Percentiles rank a stretch among this genome's conserved stretches.
Conservation (phyloP, 2,888 invertebrate species). For the Archaeoteleia sp. region DNA sequence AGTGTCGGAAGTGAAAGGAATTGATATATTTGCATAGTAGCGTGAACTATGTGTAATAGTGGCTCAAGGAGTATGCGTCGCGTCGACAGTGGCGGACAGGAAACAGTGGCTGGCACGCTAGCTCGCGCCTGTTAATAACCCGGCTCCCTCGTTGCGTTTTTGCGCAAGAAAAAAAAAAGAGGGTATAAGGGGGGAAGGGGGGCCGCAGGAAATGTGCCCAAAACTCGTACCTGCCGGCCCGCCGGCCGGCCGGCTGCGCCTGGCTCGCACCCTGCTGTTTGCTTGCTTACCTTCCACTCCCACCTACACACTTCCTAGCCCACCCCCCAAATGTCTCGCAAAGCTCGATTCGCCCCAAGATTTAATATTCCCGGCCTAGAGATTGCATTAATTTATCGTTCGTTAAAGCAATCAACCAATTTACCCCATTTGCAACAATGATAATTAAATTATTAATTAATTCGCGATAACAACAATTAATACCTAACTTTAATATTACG, state of each 20-base stretch:
- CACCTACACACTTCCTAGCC: constrained; percentile 6
- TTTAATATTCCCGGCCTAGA: neutral
- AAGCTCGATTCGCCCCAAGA: constrained; percentile 1
- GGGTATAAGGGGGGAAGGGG: constrained; percentile 23
- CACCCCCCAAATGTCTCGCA: too few relatives aligned
- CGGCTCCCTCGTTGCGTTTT: constrained; percentile 35
- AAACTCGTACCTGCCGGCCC: constrained; percentile 24
- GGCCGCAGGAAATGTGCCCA: constrained; percentile 42
- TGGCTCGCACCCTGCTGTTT: constrained; percentile 43
- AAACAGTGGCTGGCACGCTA: constrained; percentile 42
- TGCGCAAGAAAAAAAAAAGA: constrained; percentile 27
- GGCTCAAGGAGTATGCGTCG: too few relatives aligned
- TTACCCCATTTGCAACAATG: too few relatives aligned
- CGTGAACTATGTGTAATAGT: constrained; percentile 31
- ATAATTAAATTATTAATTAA: too few relatives aligned
- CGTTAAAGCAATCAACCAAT: too few relatives aligned
- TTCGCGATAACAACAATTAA: too few relatives aligned
- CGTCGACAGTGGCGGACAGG: constrained; percentile 19
- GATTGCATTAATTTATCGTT: constrained; percentile 1
- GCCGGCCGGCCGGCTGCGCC: constrained; percentile 30
- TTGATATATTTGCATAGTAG: constrained; percentile 22
- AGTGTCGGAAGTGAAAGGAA: constrained; percentile 32
- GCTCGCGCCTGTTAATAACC: constrained; percentile 47
- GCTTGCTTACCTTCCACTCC: constrained; percentile 22
- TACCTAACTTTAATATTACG: too few relatives aligned